Evolutionary conservation across 30 jellyfish, hydroid and myxozoan genomes (phyloP), one percentile per base, ranked within the genome.

Genomic region (Hydractinia symbiolongicarpus): DNA sequence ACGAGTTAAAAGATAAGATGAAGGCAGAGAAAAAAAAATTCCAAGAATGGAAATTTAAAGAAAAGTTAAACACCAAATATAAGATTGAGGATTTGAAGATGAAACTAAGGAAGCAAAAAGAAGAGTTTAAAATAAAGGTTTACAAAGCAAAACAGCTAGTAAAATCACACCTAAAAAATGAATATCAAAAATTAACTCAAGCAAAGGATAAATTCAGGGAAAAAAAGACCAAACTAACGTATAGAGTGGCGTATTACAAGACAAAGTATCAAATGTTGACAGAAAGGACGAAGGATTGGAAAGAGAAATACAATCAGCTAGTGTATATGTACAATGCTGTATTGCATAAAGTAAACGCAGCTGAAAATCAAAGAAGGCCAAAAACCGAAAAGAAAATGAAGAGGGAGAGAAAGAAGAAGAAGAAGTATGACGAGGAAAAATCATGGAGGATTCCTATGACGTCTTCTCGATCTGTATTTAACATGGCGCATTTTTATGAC

Each of bases 401-500:
- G 40, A 64, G 17, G 74, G 16, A n/a, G 74, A n/a, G 1, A 4
- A 1, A n/a, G 19, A 64, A 13, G 40, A 4, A 58, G 17, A 58
- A 64, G 74, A 7, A 44, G 74, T 1, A 64, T n/a, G 44, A 30
- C 44, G 44, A 30, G 44, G 2, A 30, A 30, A 30, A 30, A 30
- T 30, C 44, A 30, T 30, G 44, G 17, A n/a, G 74, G 4, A 64
- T 13, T 51, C 69, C 69, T 16, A 58, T 16, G 19, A 16, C 69
- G 19, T n/a, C 74, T 7, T 51, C 74, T 13, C 8, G 44, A 30
- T n/a, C 74, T 13, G 40, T 64, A n/a, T 64, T 64, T 64, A 51
- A 64, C 19, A 64, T 64, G 74, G 74, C 74, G 19, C 74, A 51
- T n/a, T n/a, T 64, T 13, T 64, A 64, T 64, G 74, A 64, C 40